phyloP scores from a whole-genome alignment of 2,888 invertebrate genomes.

The Serripes groenlandicus region DNA sequence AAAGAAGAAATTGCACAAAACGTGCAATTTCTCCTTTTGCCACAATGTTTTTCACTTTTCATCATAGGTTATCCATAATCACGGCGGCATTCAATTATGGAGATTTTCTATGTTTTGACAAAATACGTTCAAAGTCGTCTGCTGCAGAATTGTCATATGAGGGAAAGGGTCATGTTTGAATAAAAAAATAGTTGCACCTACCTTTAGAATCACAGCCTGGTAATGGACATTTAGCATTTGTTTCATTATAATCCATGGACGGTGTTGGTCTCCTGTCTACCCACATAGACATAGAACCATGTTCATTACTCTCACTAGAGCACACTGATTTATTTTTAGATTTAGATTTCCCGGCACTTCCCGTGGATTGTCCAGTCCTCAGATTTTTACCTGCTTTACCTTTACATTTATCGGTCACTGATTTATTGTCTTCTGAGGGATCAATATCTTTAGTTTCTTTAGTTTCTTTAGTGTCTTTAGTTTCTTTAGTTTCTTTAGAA shows the following conservation, averaged over 20 bases:
- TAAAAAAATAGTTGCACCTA: too few relatives aligned
- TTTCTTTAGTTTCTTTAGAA: slow-evolving; percentile 8
- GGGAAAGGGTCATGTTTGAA: too few relatives aligned
- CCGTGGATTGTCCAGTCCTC: slow-evolving; percentile 41
- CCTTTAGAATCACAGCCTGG: slow-evolving; percentile 94
- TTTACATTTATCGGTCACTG: slow-evolving; percentile 33
- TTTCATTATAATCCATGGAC: slow-evolving; percentile 81
- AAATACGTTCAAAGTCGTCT: too few relatives aligned
- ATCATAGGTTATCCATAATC: too few relatives aligned
- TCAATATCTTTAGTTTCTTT: not conserved
- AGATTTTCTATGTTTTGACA: too few relatives aligned
- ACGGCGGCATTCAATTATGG: too few relatives aligned
- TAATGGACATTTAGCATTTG: slow-evolving; percentile 89
- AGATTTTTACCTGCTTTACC: slow-evolving; percentile 35
- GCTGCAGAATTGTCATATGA: too few relatives aligned
- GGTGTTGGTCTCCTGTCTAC: slow-evolving; percentile 78
- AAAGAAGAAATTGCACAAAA: not conserved
- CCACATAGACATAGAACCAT: slow-evolving; percentile 63
- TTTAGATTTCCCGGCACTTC: slow-evolving; percentile 58
- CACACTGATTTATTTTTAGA: slow-evolving; percentile 40
- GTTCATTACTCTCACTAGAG: slow-evolving; percentile 53
- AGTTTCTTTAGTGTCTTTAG: slow-evolving; percentile 9
- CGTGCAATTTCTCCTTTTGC: not conserved
- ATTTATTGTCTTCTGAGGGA: slow-evolving; percentile 15
- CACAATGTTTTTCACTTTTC: too few relatives aligned